Conservation (phyloP, 2,888 invertebrate genomes). For the Eupithecia insigniata region DNA sequence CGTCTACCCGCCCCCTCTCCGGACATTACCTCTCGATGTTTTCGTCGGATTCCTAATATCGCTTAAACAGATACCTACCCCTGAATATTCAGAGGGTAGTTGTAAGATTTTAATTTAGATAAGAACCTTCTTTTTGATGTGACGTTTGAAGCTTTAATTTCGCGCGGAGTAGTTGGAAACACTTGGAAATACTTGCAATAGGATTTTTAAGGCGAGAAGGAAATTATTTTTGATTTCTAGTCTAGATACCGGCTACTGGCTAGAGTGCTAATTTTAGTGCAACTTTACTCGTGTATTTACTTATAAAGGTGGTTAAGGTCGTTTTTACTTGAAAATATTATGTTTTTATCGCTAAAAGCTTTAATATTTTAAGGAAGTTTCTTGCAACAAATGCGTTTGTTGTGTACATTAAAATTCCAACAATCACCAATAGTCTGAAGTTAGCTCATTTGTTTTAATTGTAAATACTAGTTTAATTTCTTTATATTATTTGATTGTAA, state of each 20-base stretch:
- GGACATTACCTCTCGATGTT: constrained; percentile 45
- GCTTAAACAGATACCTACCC: constrained; percentile 43
- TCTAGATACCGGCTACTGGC: not conserved
- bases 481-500: too few species aligned
- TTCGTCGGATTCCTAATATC: constrained; percentile 44
- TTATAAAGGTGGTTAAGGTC: too few species aligned
- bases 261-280: not conserved
- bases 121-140: constrained; percentile 37
- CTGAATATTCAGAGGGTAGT: constrained; percentile 46
- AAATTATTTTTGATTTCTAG: constrained; percentile 8
- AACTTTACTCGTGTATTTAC: not conserved
- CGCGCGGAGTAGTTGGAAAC: constrained; percentile 28
- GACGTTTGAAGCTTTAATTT: constrained; percentile 37
- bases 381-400: too few species aligned
- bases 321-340: not conserved
- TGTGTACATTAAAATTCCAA: too few species aligned
- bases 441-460: too few species aligned
- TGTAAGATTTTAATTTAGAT: constrained; percentile 47
- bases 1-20: constrained; percentile 19
- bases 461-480: too few species aligned
- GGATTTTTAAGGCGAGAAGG: constrained; percentile 7
- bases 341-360: too few species aligned
- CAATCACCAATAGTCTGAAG: too few species aligned
- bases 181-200: constrained; percentile 17
- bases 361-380: not conserved